phyloP scores from a whole-genome alignment of 2,888 invertebrate species.

The Clitarchus hookeri region DNA sequence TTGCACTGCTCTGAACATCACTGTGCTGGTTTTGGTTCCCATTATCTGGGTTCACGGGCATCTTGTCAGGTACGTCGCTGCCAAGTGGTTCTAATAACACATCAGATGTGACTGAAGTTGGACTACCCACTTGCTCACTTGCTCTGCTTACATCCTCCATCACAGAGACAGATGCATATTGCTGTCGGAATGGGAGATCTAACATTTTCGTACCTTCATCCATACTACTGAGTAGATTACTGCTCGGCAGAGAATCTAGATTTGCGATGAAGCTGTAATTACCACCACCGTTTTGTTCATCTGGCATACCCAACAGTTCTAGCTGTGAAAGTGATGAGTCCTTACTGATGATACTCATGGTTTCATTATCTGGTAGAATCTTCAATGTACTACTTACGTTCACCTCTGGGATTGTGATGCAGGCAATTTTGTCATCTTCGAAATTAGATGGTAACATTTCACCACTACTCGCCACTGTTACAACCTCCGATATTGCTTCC shows the following conservation, averaged over 20 bases:
- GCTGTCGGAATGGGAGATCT: background rate
- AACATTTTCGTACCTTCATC: background rate
- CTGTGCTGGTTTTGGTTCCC: too few species aligned
- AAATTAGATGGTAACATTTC: slow-evolving; percentile 4
- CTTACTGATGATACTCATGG: background rate
- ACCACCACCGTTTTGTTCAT: too few species aligned
- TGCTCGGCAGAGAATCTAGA: background rate
- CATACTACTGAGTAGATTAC: background rate
- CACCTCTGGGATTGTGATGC: background rate
- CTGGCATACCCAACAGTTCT: background rate
- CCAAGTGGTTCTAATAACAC: too few species aligned
- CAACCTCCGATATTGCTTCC: background rate
- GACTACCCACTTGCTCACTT: too few species aligned
- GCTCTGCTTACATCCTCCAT: background rate
- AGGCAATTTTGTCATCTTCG: background rate
- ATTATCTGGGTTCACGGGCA: too few species aligned
- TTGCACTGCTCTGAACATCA: too few species aligned
- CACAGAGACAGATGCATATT: background rate
- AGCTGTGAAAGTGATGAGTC: background rate
- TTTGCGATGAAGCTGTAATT: too few species aligned
- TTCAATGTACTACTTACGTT: background rate
- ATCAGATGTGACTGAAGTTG: too few species aligned
- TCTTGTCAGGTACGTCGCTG: too few species aligned
- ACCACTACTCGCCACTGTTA: background rate
- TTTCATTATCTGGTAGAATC: background rate